Evolutionary conservation across 2,113 vertebrate species (phyloP).

Genomic region (Andinoacara biseriatus): DNA sequence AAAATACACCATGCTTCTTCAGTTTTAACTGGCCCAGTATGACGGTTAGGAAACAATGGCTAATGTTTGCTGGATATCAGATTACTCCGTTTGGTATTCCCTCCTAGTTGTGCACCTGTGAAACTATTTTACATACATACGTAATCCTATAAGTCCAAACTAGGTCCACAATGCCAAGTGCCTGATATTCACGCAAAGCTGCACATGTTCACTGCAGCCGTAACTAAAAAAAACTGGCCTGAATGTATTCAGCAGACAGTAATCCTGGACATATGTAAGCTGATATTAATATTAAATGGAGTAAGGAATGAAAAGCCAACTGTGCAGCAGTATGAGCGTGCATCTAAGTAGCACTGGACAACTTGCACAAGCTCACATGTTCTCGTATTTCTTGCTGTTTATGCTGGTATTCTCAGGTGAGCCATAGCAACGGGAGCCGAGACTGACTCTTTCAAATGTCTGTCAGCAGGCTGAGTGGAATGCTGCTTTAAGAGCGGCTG

Average conservation of each 20-base stretch:
- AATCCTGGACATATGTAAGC: background rate
- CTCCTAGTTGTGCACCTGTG: too few species aligned
- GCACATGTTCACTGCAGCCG: too few species aligned
- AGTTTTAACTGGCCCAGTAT: background rate
- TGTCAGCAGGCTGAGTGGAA: conserved; percentile 26
- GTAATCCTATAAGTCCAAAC: background rate
- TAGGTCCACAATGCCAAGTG: background rate
- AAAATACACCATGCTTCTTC: background rate
- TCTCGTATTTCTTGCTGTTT: background rate
- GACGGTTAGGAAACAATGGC: background rate
- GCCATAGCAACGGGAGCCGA: conserved; percentile 1
- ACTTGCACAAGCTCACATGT: background rate
- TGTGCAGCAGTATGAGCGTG: background rate
- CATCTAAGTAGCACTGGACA: background rate
- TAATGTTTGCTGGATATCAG: too few species aligned
- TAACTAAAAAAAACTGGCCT: background rate
- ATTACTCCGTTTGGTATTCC: too few species aligned
- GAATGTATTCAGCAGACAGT: background rate
- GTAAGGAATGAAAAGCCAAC: background rate
- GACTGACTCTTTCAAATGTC: conserved; percentile 4
- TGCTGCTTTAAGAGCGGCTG: conserved; percentile 5
- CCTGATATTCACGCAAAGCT: background rate
- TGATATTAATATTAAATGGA: background rate
- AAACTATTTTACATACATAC: too few species aligned
- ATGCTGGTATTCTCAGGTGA: background rate